A percentile compares a stretch with the other conserved stretches of the same genome.
These are phyloP conservation scores for Agelastica alni DNA, from an alignment of 2,888 invertebrate species.

Conservation along the genomic window DNA sequence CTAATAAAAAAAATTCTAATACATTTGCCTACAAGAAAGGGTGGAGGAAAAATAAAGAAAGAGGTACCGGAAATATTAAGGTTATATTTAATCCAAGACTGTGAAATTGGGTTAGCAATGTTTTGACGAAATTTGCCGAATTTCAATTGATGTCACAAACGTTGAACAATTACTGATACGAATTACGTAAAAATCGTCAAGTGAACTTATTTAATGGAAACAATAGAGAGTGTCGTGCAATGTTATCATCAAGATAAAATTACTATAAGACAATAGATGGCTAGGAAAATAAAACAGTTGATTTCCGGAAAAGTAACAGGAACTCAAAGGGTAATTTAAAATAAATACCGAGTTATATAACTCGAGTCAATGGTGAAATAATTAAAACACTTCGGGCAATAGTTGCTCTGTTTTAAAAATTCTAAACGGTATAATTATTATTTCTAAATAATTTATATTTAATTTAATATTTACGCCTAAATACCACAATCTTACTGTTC, in stretches of 20 bases:
- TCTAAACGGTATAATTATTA: too few species aligned
- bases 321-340: not conserved
- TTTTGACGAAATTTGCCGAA: not conserved
- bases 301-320: conserved; percentile 6
- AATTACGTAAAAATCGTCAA: conserved; percentile 6
- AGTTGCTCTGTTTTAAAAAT: too few species aligned
- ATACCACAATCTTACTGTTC: too few species aligned
- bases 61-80: too few species aligned
- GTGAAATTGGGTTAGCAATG: not conserved
- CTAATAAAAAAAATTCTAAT: too few species aligned
- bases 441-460: too few species aligned
- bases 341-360: not conserved
- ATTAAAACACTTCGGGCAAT: too few species aligned
- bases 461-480: too few species aligned
- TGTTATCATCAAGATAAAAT: conserved; percentile 3
- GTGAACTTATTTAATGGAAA: conserved; percentile 5
- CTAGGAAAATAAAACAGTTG: not conserved
- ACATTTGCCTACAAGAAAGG: too few species aligned
- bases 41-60: too few species aligned
- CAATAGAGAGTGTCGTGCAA: conserved; percentile 5
- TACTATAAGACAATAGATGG: not conserved
- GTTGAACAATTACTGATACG: not conserved
- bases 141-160: conserved; percentile 4
- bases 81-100: not conserved
- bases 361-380: not conserved